Percentiles rank a stretch among this genome's conserved stretches.
These are phyloP conservation scores for Harmothoe impar DNA, from an alignment of 2,888 invertebrate genomes.

Conservation along the genomic window DNA sequence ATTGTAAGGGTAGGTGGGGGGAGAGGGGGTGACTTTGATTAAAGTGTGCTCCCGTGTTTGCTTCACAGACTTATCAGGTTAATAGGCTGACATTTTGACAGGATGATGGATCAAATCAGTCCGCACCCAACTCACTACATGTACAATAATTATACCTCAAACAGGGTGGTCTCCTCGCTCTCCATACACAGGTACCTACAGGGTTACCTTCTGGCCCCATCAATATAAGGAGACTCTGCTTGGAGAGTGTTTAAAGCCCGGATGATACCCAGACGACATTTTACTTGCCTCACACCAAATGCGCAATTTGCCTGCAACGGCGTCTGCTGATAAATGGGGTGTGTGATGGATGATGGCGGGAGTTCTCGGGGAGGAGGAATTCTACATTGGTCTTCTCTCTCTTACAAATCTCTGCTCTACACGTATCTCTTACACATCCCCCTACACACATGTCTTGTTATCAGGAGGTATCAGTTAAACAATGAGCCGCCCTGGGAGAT, in stretches of 20 bases:
- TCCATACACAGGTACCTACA: not conserved
- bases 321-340: no score
- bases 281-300: not conserved
- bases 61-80: not conserved
- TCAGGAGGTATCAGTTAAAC: not conserved
- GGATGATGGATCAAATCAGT: not conserved
- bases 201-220: not conserved
- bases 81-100: not conserved
- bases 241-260: not conserved
- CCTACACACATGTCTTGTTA: no score
- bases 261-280: conserved; percentile 15
- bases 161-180: no score
- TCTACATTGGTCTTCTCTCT: no score
- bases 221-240: not conserved
- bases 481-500: not conserved
- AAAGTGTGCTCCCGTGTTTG: not conserved
- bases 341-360: not conserved
- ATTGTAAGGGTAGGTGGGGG: no score
- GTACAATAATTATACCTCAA: no score
- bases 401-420: no score
- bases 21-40: not conserved
- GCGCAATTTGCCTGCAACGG: not conserved
- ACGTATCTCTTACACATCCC: no score
- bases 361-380: not conserved
- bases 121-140: not conserved